Evolutionary conservation across 2,113 vertebrate species (phyloP).

Genomic region (Prinia subflava): DNA sequence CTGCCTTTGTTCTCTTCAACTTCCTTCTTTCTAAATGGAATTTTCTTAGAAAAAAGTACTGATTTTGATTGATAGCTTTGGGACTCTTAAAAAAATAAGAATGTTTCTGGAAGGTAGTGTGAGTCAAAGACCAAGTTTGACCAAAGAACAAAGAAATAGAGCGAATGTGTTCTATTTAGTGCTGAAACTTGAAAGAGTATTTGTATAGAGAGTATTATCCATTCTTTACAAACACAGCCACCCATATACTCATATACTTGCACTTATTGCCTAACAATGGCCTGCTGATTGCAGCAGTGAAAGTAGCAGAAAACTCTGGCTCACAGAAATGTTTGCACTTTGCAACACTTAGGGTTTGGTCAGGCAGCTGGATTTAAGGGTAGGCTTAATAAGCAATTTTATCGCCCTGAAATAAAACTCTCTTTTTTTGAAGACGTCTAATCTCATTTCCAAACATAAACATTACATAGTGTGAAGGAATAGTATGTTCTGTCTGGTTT

Average conservation of each 20-base stretch:
- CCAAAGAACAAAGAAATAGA: not conserved
- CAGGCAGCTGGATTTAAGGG: not conserved
- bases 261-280: slow-evolving; percentile 10
- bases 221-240: not conserved
- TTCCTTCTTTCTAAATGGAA: slow-evolving; percentile 77
- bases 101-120: slow-evolving; percentile 55
- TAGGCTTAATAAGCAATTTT: slow-evolving; percentile 19
- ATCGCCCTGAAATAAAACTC: slow-evolving; percentile 3
- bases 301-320: slow-evolving; percentile 35
- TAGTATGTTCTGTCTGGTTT: slow-evolving; percentile 14
- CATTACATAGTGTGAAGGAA: not conserved
- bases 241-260: not conserved
- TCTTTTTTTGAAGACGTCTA: slow-evolving; percentile 6
- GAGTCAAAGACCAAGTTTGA: slow-evolving; percentile 27
- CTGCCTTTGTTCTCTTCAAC: slow-evolving; percentile 58
- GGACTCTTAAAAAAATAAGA: slow-evolving; percentile 6
- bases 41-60: slow-evolving; percentile 68
- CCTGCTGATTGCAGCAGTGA: slow-evolving; percentile 37
- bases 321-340: slow-evolving; percentile 34
- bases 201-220: not conserved
- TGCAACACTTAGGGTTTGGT: not conserved
- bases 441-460: slow-evolving; percentile 38
- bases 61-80: slow-evolving; percentile 52
- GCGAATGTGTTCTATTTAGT: not conserved
- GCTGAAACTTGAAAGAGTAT: not conserved